Conservation (phyloP, 2,797 vertebrate genomes). For the Linurgus olivaceus region DNA sequence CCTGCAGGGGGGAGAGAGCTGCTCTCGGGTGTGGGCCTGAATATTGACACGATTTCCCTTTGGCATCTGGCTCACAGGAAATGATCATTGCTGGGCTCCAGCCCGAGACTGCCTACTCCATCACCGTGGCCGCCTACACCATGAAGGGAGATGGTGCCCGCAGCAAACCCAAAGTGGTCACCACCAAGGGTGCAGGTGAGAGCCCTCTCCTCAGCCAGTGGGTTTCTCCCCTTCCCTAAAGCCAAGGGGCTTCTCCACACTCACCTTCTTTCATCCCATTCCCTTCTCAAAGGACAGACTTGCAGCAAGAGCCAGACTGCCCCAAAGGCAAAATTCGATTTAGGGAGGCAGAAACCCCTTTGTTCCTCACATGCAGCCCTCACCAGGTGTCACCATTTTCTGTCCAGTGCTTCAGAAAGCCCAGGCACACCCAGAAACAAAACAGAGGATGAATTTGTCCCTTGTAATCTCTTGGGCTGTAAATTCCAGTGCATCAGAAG, state of each 20-base stretch:
- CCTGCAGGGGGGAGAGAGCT: not conserved
- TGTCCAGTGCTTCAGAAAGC: not conserved
- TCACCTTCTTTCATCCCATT: not conserved
- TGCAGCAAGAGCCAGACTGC: not conserved
- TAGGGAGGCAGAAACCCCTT: not conserved
- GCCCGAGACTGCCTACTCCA: constrained; percentile 94
- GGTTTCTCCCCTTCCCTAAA: not conserved
- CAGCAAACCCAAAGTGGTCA: constrained; percentile 93
- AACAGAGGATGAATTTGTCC: not conserved
- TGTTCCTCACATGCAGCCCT: not conserved
- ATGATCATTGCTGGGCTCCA: constrained; percentile 93
- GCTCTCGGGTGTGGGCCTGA: not conserved
- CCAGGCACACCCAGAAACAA: not conserved
- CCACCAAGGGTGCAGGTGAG: constrained; percentile 95
- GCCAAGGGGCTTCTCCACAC: not conserved
- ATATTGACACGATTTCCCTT: not conserved
- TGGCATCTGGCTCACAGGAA: constrained; percentile 78
- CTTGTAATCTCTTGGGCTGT: not conserved
- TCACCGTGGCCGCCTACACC: constrained; percentile 97
- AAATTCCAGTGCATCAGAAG: not conserved
- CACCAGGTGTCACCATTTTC: not conserved
- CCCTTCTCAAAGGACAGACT: not conserved
- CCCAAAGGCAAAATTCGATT: not conserved
- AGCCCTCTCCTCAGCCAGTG: not conserved
- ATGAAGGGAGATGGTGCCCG: constrained; percentile 98